Evolutionary conservation across 2,113 vertebrate species (phyloP), one percentile per base, ranked within the genome.

Genomic region (Acanthochromis polyacanthus): DNA sequence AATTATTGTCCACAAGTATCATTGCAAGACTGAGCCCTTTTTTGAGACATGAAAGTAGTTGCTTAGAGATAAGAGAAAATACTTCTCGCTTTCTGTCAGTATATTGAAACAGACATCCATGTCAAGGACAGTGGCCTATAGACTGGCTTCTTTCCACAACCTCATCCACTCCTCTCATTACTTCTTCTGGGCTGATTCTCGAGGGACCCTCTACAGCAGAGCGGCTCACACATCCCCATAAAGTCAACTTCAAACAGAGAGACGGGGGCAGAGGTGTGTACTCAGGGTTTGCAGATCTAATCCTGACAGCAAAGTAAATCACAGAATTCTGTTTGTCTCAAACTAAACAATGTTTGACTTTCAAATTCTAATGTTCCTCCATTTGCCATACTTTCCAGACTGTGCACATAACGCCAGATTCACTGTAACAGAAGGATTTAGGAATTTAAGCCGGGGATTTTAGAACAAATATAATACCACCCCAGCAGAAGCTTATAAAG

Each of bases 401-500:
- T 82, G 75, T 69, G 81, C 87, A 89, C 78, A 89, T 90, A 88
- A 76, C 32, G 40, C 65, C 89, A 81, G 73, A 78, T 83, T 88
- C 81, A 86, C 79, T 81, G 74, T 84, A 86, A 87, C 89, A 86
- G 79, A 87, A 71, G 84, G 90, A 86, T 93, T 91, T 89, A 85
- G 75, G 84, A 88, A 88, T 90, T 36, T 93, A 90, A 89, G 90
- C 84, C 0, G 68, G 68, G 86, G 89, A 86, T 91, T 91, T 91
- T 61, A 78, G 66, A 88, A 84, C 87, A 91, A 93, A 91, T 83
- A 89, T 87, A 91, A 90, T 84, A 86, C 84, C 86, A 80, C 69
- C 82, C 75, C 71, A 68, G 82, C 67, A 87, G 78, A 84, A 84
- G 86, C 81, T 82, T 82, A 72, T 76, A 72, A 85, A 87, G 73